These are phyloP conservation scores for Pseudocheirus occidentalis DNA, from an alignment of 2,797 vertebrate genomes.

Conservation along the genomic window DNA sequence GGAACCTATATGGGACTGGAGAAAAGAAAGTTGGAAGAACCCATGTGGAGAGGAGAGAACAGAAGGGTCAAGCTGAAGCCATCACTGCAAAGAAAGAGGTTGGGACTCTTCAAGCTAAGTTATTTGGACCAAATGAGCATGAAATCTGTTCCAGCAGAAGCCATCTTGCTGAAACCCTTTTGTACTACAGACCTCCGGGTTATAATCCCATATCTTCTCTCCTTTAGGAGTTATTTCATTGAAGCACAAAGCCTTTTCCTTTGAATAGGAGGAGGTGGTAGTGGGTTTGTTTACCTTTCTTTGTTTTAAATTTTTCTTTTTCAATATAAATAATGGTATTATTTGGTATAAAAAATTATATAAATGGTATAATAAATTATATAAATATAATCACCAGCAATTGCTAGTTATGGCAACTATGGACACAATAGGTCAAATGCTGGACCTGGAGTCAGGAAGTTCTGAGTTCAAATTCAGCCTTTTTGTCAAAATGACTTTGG, in stretches of 20 bases:
- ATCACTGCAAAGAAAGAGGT: background rate
- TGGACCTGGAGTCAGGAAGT: background rate
- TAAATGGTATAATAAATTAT: too few species aligned
- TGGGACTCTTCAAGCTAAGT: background rate
- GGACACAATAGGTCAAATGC: background rate
- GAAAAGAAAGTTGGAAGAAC: background rate
- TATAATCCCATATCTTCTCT: background rate
- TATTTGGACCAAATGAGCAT: background rate
- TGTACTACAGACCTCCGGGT: background rate
- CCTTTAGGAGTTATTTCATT: background rate
- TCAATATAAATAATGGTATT: background rate
- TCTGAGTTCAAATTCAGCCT: background rate
- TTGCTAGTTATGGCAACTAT: background rate
- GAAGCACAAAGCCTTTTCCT: background rate
- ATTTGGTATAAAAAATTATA: too few species aligned
- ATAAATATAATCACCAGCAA: background rate
- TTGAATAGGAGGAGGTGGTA: background rate
- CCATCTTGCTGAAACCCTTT: background rate
- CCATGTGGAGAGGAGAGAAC: background rate
- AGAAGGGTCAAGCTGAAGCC: background rate
- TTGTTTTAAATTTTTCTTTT: background rate
- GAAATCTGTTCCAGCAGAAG: background rate
- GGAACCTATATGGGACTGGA: background rate
- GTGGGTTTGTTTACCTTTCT: background rate
- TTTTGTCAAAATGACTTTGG: background rate